Conservation (phyloP, 1,140 invertebrate species). For the Drosophila ambigua region DNA sequence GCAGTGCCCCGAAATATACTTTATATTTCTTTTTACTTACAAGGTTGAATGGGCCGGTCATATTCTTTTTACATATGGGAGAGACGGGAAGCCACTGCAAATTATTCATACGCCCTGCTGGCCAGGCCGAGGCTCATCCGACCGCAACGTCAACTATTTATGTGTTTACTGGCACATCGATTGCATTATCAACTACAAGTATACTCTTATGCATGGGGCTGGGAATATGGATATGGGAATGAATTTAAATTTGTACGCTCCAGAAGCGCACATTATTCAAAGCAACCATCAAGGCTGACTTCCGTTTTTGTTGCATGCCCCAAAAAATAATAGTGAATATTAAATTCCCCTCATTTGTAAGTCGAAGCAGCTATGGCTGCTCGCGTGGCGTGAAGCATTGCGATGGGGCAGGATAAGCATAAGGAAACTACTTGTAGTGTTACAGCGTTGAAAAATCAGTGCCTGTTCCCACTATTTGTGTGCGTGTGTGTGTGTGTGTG, state of each 20-base stretch:
- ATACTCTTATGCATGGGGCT: too few relatives aligned
- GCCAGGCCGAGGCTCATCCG: conserved; percentile 22
- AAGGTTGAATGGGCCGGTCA: conserved; percentile 36
- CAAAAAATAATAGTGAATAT: conserved; percentile 33
- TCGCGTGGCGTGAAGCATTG: neutral
- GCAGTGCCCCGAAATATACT: conserved; percentile 19
- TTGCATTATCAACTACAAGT: conserved; percentile 50
- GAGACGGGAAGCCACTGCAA: conserved; percentile 20
- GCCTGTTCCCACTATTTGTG: conserved; percentile 7
- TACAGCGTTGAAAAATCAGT: conserved; percentile 33
- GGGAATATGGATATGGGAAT: conserved; percentile 22
- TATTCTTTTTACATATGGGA: conserved; percentile 21
- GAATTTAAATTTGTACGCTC: conserved; percentile 44
- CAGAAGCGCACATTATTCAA: conserved; percentile 15
- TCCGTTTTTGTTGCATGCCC: neutral
- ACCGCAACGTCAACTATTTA: conserved; percentile 65
- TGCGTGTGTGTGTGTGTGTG: conserved; percentile 16
- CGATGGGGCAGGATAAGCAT: neutral
- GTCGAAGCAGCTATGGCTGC: conserved; percentile 19
- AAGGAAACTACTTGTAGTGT: conserved; percentile 25
- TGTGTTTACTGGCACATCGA: conserved; percentile 39
- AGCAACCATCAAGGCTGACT: conserved; percentile 12
- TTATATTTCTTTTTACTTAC: conserved; percentile 21
- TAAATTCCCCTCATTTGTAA: conserved; percentile 31
- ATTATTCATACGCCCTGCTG: conserved; percentile 60